Percentiles rank a stretch among this genome's conserved stretches.
Conservation (phyloP, 2,797 vertebrate species). For the Adelosebastes latens region DNA sequence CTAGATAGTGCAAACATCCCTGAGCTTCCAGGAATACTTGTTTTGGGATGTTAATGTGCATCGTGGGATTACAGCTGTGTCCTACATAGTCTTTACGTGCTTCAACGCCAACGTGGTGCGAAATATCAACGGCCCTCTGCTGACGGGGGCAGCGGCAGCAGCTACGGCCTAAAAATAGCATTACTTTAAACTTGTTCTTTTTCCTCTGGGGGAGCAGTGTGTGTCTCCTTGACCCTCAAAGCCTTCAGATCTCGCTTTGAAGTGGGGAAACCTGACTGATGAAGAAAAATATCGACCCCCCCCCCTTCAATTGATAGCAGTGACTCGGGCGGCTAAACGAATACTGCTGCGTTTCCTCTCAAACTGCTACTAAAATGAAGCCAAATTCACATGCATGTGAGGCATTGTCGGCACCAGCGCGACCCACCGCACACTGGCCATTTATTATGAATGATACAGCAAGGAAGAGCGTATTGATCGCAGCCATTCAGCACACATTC, state of each 20-base stretch:
- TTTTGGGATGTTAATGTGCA: constrained; percentile 26
- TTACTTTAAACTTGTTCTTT: constrained; percentile 61
- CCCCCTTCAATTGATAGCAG: background rate
- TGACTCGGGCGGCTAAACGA: constrained; percentile 1
- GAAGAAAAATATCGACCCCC: constrained; percentile 34
- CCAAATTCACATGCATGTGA: constrained; percentile 21
- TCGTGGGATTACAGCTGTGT: constrained; percentile 50
- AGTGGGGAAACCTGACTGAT: constrained; percentile 46
- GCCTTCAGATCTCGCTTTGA: constrained; percentile 66
- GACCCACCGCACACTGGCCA: background rate
- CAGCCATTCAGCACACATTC: constrained; percentile 59
- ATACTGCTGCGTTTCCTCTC: background rate
- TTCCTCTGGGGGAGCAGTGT: constrained; percentile 35
- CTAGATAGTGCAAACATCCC: constrained; percentile 3
- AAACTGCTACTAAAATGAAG: background rate
- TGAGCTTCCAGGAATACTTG: constrained; percentile 36
- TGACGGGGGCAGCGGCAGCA: constrained; percentile 12
- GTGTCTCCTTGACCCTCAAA: constrained; percentile 64
- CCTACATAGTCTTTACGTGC: constrained; percentile 60
- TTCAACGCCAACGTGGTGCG: constrained; percentile 38
- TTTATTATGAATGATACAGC: constrained; percentile 50
- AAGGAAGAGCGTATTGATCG: constrained; percentile 53
- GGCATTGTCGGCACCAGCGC: background rate
- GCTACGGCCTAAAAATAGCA: constrained; percentile 72
- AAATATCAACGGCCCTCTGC: constrained; percentile 56